Percentiles rank a stretch among this genome's conserved stretches.
phyloP scores from a whole-genome alignment of 2,797 vertebrate species.

The Trachops cirrhosus region DNA sequence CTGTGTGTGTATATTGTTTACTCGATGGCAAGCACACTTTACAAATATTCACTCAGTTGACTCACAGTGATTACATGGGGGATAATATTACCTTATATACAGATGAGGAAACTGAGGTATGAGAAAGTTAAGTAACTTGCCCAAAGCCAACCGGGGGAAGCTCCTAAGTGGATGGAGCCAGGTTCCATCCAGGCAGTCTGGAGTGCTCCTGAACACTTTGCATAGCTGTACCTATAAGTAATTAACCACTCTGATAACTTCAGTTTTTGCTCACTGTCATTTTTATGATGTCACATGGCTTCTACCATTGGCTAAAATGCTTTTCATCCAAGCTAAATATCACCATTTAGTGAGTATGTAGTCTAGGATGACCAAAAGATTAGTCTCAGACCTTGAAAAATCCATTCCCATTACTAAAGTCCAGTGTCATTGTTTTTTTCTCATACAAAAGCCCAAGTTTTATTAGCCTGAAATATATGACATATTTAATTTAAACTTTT shows the following conservation, averaged over 20 bases:
- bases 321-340: background rate
- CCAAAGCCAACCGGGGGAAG: background rate
- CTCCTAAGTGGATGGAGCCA: background rate
- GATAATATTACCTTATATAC: background rate
- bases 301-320: background rate
- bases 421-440: background rate
- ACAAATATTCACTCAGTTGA: background rate
- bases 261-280: background rate
- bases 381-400: background rate
- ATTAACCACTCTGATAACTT: background rate
- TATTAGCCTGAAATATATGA: background rate
- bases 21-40: background rate
- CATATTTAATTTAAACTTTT: background rate
- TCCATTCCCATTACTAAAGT: background rate
- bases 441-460: background rate
- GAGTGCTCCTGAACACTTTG: background rate
- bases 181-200: background rate
- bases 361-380: background rate
- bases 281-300: background rate
- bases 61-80: background rate
- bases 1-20: background rate
- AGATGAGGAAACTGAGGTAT: background rate
- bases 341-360: background rate
- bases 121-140: background rate
- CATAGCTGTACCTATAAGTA: background rate